Evolutionary conservation across 2,113 vertebrate genomes (phyloP).

Genomic region (Mungos mungo): DNA sequence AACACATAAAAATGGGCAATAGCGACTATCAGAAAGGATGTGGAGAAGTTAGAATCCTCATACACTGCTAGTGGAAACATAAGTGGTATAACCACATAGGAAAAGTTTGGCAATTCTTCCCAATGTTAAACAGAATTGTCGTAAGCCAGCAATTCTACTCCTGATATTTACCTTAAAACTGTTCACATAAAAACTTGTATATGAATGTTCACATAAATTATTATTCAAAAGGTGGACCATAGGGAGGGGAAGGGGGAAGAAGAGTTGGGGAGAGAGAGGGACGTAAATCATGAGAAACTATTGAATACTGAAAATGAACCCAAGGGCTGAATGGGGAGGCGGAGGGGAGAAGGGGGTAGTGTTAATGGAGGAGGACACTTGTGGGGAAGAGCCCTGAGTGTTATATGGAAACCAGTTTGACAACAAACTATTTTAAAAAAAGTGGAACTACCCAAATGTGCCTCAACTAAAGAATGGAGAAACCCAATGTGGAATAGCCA

Average conservation of each 20-base stretch:
- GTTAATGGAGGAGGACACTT: too few relatives aligned
- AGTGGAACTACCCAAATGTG: not conserved
- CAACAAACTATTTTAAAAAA: not conserved
- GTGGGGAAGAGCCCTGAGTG: too few relatives aligned
- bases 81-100: not conserved
- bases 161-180: not conserved
- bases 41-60: not conserved
- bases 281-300: too few relatives aligned
- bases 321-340: too few relatives aligned
- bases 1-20: not conserved
- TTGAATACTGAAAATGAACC: too few relatives aligned
- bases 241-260: too few relatives aligned
- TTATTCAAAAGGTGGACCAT: not conserved
- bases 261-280: too few relatives aligned
- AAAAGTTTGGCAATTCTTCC: not conserved
- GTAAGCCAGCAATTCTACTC: not conserved
- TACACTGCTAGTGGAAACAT: not conserved
- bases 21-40: not conserved
- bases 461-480: not conserved
- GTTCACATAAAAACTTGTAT: not conserved
- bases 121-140: not conserved
- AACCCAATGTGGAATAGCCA: not conserved
- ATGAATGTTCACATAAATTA: not conserved
- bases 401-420: too few relatives aligned
- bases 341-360: too few relatives aligned